Conservation (phyloP, 2,797 vertebrate genomes). For the Tympanoctomys barrerae region DNA sequence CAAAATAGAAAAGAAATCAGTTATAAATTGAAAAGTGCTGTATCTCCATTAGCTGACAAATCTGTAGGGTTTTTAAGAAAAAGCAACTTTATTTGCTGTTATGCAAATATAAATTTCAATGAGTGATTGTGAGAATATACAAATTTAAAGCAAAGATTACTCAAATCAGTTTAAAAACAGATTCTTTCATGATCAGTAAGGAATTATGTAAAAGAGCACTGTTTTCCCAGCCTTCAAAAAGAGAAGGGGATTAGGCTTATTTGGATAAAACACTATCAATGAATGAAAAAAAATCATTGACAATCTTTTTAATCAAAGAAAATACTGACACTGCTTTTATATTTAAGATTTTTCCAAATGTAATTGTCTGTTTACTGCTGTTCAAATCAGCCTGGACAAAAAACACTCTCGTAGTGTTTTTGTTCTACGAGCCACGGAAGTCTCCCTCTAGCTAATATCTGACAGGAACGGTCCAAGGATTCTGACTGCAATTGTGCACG, state of each 20-base stretch:
- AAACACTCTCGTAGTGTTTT: slow-evolving; percentile 85
- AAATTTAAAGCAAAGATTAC: slow-evolving; percentile 75
- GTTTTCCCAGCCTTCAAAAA: slow-evolving; percentile 53
- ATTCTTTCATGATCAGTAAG: slow-evolving; percentile 54
- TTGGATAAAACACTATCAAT: slow-evolving; percentile 71
- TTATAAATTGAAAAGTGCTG: slow-evolving; percentile 82
- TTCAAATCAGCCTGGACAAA: slow-evolving; percentile 79
- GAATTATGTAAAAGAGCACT: slow-evolving; percentile 73
- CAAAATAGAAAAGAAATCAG: slow-evolving; percentile 80
- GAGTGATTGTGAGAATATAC: slow-evolving; percentile 73
- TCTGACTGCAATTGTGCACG: slow-evolving; percentile 88
- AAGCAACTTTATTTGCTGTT: slow-evolving; percentile 80
- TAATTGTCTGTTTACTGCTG: slow-evolving; percentile 75
- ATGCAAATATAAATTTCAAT: slow-evolving; percentile 75
- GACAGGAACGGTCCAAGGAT: slow-evolving; percentile 88
- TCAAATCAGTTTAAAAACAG: slow-evolving; percentile 76
- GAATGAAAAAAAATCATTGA: slow-evolving; percentile 60
- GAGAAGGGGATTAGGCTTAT: slow-evolving; percentile 56
- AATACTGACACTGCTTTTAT: slow-evolving; percentile 59
- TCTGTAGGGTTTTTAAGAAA: slow-evolving; percentile 45
- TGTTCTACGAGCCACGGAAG: slow-evolving; percentile 88
- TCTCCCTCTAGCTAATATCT: slow-evolving; percentile 90
- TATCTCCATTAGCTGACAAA: slow-evolving; percentile 72
- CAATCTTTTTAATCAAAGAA: slow-evolving; percentile 66
- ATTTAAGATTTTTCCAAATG: slow-evolving; percentile 52